Percentiles rank a stretch among this genome's conserved stretches.
phyloP scores from a whole-genome alignment of 2,797 vertebrate species.

The Morus bassanus region DNA sequence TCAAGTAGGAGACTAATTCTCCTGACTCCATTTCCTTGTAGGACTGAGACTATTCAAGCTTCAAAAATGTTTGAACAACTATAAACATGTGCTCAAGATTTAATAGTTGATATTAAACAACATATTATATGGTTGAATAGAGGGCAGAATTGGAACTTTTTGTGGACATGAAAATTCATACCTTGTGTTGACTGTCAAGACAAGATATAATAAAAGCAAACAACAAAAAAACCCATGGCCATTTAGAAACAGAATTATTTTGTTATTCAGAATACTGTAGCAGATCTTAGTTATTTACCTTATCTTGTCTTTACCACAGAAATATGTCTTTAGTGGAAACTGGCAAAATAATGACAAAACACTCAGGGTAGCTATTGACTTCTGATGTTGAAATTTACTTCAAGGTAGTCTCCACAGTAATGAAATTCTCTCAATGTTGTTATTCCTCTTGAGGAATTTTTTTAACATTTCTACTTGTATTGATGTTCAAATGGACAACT shows the following conservation, averaged over 20 bases:
- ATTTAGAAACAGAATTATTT: background rate
- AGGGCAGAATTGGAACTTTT: background rate
- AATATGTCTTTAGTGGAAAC: background rate
- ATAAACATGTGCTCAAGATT: background rate
- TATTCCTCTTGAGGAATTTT: conserved; percentile 34
- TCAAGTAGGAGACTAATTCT: background rate
- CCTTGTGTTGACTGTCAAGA: background rate
- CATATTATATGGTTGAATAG: background rate
- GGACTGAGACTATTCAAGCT: background rate
- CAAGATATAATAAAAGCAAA: background rate
- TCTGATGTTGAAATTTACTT: conserved; percentile 28
- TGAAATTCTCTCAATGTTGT: conserved; percentile 41
- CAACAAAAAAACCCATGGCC: accelerated
- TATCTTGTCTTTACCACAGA: background rate
- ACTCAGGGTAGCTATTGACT: conserved; percentile 4
- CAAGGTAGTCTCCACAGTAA: conserved; percentile 17
- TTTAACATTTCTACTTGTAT: conserved; percentile 34
- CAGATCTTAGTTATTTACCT: background rate
- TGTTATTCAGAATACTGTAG: background rate
- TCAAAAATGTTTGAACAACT: background rate
- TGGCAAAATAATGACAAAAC: conserved; percentile 30
- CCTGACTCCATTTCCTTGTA: background rate
- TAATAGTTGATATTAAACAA: background rate
- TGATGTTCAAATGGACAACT: conserved; percentile 30
- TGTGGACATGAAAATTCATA: background rate